A percentile compares a stretch with the other conserved stretches of the same genome.
Evolutionary conservation across 1,140 invertebrate genomes (phyloP).

Genomic region (Nephila pilipes): DNA sequence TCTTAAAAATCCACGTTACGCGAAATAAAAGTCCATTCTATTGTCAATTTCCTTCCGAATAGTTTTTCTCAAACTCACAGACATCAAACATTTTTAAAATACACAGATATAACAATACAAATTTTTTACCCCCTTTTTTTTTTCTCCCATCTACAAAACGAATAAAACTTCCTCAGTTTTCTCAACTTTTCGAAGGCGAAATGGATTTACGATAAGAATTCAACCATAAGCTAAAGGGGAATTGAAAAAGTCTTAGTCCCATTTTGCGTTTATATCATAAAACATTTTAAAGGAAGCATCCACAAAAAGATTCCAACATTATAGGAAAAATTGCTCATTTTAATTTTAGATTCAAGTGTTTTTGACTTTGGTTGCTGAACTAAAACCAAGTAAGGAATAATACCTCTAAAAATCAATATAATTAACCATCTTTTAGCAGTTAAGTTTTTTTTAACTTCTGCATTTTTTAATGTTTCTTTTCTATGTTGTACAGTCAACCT

Average conservation of each 20-base stretch:
- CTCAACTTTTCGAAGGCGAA: not conserved
- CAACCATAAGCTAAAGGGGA: not conserved
- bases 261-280: not conserved
- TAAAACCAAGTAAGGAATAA: not conserved
- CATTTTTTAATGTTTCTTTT: not conserved
- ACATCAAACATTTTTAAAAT: too few species aligned
- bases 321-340: not conserved
- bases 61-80: too few species aligned
- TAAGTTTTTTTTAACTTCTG: not conserved
- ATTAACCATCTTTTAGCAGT: not conserved
- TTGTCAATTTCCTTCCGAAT: too few species aligned
- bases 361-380: not conserved
- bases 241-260: not conserved
- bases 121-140: too few species aligned
- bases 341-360: not conserved
- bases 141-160: not conserved
- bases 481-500: not conserved
- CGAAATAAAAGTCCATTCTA: too few species aligned
- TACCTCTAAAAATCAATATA: not conserved
- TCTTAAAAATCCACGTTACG: too few species aligned
- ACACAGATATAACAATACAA: too few species aligned
- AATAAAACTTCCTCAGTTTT: not conserved
- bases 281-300: not conserved
- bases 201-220: not conserved
- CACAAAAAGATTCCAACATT: not conserved